phyloP scores from a whole-genome alignment of 2,113 vertebrate species.

The Poeciliopsis retropinna region DNA sequence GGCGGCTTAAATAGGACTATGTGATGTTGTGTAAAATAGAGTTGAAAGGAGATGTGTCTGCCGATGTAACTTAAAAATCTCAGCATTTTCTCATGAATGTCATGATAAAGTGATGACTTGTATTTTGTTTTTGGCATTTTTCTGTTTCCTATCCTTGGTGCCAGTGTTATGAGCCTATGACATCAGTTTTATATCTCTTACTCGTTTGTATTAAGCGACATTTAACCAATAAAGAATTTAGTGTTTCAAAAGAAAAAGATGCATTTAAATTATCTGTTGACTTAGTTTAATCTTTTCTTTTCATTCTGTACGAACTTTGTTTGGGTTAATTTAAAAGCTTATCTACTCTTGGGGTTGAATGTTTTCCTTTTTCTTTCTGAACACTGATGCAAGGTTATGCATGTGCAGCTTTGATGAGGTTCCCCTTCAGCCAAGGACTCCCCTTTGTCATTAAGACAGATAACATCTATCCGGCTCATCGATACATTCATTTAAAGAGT shows the following conservation, averaged over 20 bases:
- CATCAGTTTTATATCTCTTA: neutral
- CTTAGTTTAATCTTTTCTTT: neutral
- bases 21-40: neutral
- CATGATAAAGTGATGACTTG: neutral
- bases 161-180: neutral
- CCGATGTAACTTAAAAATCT: neutral
- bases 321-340: slow-evolving; percentile 41
- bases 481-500: slow-evolving; percentile 62
- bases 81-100: neutral
- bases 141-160: neutral
- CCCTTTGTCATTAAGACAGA: slow-evolving; percentile 70
- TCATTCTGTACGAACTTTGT: slow-evolving; percentile 16
- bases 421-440: slow-evolving; percentile 69
- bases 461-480: slow-evolving; percentile 63
- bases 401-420: slow-evolving; percentile 67
- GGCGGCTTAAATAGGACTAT: neutral
- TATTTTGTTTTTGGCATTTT: neutral
- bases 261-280: neutral
- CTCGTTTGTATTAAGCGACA: neutral
- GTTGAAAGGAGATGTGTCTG: neutral
- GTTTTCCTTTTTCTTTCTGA: slow-evolving; percentile 15
- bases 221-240: neutral
- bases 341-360: slow-evolving; percentile 20
- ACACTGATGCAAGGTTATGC: slow-evolving; percentile 49
- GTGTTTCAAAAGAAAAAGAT: neutral